A percentile compares a stretch with the other conserved stretches of the same genome.
Evolutionary conservation across 2,888 invertebrate genomes (phyloP).

Genomic region (Merodon equestris): DNA sequence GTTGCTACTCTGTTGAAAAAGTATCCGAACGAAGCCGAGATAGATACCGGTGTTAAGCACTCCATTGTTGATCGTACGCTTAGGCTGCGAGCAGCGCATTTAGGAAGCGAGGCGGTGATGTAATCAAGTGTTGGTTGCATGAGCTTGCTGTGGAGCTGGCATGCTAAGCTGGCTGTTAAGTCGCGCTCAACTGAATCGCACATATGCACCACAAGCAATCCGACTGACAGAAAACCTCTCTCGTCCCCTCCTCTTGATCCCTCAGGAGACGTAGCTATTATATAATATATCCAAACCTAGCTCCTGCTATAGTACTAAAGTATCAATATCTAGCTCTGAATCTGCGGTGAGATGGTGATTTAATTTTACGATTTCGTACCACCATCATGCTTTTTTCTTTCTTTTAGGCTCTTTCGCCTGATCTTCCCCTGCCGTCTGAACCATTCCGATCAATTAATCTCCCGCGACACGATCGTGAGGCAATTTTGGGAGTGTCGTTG

Average conservation of each 20-base stretch:
- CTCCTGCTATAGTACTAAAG: not conserved
- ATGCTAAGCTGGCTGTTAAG: slow-evolving; percentile 40
- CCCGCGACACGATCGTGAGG: too few relatives aligned
- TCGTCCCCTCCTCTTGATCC: not conserved
- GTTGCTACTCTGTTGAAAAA: slow-evolving; percentile 50
- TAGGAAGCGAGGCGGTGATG: slow-evolving; percentile 60
- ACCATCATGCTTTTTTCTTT: slow-evolving; percentile 11
- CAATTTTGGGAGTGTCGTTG: slow-evolving; percentile 3
- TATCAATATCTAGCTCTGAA: slow-evolving; percentile 18
- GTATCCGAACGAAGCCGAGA: slow-evolving; percentile 34
- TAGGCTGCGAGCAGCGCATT: slow-evolving; percentile 16
- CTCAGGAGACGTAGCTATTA: not conserved
- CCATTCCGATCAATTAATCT: slow-evolving; percentile 11
- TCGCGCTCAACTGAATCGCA: slow-evolving; percentile 57
- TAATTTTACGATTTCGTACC: slow-evolving; percentile 43
- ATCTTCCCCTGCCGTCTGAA: too few relatives aligned
- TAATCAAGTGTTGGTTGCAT: slow-evolving; percentile 42
- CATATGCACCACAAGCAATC: slow-evolving; percentile 42
- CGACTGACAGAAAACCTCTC: slow-evolving; percentile 11
- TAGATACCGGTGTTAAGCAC: slow-evolving; percentile 18
- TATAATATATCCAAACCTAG: slow-evolving; percentile 38
- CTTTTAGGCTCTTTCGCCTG: too few relatives aligned
- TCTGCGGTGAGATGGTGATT: slow-evolving; percentile 40
- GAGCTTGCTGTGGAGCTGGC: slow-evolving; percentile 34
- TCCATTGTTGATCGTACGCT: too few relatives aligned